Conservation (phyloP, 2,888 invertebrate species). For the Microchrysa polita region DNA sequence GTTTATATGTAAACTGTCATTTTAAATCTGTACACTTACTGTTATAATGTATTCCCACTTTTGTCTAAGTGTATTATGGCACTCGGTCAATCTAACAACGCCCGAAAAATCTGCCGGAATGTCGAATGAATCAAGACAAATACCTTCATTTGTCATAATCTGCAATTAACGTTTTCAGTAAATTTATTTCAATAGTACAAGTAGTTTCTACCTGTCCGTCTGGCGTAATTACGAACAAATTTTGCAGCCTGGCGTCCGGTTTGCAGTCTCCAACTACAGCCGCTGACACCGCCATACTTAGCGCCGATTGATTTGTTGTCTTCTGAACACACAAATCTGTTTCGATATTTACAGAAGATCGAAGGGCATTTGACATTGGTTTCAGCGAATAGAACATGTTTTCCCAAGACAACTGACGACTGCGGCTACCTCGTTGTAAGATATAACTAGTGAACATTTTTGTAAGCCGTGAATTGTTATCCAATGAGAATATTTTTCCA, state of each 20-base stretch:
- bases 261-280: constrained; percentile 60
- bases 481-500: constrained; percentile 75
- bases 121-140: constrained; percentile 79
- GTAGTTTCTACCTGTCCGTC: constrained; percentile 65
- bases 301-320: constrained; percentile 54
- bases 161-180: constrained; percentile 1
- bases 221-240: constrained; percentile 76
- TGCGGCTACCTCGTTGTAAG: constrained; percentile 57
- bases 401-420: constrained; percentile 54
- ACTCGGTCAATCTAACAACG: constrained; percentile 60
- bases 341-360: constrained; percentile 57
- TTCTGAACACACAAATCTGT: constrained; percentile 60
- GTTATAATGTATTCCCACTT: constrained; percentile 61
- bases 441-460: constrained; percentile 58
- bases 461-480: constrained; percentile 57
- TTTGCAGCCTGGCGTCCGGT: constrained; percentile 62
- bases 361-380: constrained; percentile 55
- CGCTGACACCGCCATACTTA: constrained; percentile 53
- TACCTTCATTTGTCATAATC: constrained; percentile 87
- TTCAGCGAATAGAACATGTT: constrained; percentile 58
- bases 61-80: constrained; percentile 57
- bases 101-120: constrained; percentile 53
- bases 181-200: background rate
- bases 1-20: background rate
- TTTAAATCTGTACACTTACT: constrained; percentile 55